Percentiles rank a stretch among this genome's conserved stretches.
Evolutionary conservation across 2,888 invertebrate genomes (phyloP).

Genomic region (Rhogogaster chlorosoma): DNA sequence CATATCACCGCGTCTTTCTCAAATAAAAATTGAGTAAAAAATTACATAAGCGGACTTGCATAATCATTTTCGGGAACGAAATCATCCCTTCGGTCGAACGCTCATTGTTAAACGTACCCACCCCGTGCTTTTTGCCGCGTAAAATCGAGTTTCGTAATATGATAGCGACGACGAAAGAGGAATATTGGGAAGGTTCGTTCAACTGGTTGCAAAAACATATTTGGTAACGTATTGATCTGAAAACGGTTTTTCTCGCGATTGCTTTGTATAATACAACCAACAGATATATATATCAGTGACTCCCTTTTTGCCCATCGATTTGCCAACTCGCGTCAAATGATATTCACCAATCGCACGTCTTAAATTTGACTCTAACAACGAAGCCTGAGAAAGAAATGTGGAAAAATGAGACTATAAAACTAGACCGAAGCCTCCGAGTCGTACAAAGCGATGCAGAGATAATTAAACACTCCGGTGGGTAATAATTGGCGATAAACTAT

Average conservation of each 20-base stretch:
- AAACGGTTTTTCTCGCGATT: no score
- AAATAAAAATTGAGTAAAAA: background rate
- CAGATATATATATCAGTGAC: background rate
- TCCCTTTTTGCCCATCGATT: background rate
- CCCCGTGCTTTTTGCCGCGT: background rate
- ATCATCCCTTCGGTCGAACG: background rate
- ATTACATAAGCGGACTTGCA: background rate
- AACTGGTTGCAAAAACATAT: no score
- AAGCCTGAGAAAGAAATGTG: background rate
- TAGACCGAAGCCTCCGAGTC: background rate
- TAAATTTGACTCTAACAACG: background rate
- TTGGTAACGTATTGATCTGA: no score
- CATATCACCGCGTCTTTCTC: background rate
- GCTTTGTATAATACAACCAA: background rate
- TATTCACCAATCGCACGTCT: no score
- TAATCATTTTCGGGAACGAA: background rate
- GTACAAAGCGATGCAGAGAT: background rate
- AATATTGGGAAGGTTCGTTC: background rate
- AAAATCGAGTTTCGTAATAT: background rate
- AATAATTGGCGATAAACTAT: background rate
- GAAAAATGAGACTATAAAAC: background rate
- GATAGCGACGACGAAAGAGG: background rate
- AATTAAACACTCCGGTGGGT: background rate
- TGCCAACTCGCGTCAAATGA: no score
- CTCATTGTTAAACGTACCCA: no score